Conservation (phyloP, 2,113 vertebrate species). For the Agapornis roseicollis region DNA sequence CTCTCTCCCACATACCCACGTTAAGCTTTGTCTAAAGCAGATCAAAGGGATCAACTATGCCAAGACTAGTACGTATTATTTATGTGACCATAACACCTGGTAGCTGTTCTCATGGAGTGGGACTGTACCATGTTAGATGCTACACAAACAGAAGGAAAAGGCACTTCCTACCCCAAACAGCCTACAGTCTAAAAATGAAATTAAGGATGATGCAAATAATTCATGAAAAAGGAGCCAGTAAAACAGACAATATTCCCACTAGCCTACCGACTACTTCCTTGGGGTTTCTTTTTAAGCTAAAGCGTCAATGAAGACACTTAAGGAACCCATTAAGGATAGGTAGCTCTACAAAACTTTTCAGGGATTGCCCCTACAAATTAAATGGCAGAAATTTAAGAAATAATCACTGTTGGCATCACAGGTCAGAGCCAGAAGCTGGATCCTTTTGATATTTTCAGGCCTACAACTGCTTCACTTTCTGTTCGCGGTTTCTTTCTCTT, state of each 20-base stretch:
- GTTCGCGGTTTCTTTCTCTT: neutral
- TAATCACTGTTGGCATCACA: neutral
- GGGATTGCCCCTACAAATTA: neutral
- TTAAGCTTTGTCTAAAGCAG: neutral
- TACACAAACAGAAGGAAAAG: neutral
- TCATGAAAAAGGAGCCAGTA: neutral
- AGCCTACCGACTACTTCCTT: neutral
- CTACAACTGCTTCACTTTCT: neutral
- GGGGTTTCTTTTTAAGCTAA: neutral
- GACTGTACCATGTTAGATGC: accelerated
- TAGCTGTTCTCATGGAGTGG: neutral
- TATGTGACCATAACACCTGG: neutral
- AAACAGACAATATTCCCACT: neutral
- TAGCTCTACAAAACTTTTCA: neutral
- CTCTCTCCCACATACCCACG: neutral
- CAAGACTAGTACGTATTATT: neutral
- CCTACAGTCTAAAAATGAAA: neutral
- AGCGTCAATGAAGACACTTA: neutral
- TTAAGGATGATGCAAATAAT: neutral
- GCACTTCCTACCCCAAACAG: neutral
- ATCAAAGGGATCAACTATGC: neutral
- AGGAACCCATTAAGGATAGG: neutral
- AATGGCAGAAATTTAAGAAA: neutral
- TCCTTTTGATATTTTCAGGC: neutral
- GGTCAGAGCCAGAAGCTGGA: neutral